phyloP scores from a whole-genome alignment of 2,797 vertebrate species.

The Darevskia nairensis region DNA sequence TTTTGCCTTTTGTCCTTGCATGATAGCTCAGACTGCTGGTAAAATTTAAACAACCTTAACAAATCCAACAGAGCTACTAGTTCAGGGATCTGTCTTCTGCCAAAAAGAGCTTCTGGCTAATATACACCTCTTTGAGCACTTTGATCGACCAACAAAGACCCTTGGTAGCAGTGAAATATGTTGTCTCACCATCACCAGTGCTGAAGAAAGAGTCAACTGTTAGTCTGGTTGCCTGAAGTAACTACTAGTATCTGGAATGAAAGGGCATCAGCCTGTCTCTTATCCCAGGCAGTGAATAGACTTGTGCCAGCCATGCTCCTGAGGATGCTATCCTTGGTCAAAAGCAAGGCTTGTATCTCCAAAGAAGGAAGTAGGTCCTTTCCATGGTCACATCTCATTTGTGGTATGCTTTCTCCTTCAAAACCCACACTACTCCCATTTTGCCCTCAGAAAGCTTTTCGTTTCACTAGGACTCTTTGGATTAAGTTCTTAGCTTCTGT shows the following conservation, averaged over 20 bases:
- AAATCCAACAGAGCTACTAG: neutral
- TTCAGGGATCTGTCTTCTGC: neutral
- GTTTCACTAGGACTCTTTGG: neutral
- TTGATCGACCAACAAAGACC: too few species aligned
- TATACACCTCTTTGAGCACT: too few species aligned
- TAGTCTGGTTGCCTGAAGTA: too few species aligned
- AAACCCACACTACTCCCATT: neutral
- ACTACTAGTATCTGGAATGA: too few species aligned
- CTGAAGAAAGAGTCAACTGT: neutral
- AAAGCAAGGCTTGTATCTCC: neutral
- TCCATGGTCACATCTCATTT: neutral
- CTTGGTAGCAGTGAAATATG: neutral
- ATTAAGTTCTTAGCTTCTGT: neutral
- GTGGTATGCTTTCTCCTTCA: neutral
- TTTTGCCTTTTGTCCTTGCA: slow-evolving; percentile 67
- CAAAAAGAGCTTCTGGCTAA: neutral
- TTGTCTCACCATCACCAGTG: neutral
- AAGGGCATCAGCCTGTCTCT: too few species aligned
- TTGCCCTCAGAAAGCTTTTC: neutral
- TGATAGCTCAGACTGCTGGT: slow-evolving; percentile 58
- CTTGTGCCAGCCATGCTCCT: neutral
- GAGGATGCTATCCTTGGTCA: neutral
- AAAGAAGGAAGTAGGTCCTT: neutral
- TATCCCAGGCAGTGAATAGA: too few species aligned
- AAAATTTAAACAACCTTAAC: slow-evolving; percentile 63